phyloP scores from a whole-genome alignment of 2,888 invertebrate species.

The Gryllus longicercus region DNA sequence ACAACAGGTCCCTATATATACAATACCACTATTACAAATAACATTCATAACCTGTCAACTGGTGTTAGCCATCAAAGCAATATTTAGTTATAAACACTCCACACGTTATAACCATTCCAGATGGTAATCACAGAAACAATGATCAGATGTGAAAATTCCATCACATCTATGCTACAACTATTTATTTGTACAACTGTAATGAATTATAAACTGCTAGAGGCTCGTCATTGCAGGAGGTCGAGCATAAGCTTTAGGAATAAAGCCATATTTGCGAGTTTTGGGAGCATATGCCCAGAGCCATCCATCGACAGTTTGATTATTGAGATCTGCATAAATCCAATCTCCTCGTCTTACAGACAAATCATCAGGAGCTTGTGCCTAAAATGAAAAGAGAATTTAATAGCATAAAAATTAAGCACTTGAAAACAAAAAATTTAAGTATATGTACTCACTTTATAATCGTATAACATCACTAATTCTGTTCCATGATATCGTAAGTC shows the following conservation, averaged over 20 bases:
- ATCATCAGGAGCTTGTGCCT: slow-evolving; percentile 91
- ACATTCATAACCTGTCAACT: too few species aligned
- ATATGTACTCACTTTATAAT: slow-evolving; percentile 68
- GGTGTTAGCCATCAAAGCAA: too few species aligned
- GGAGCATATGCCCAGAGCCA: slow-evolving; percentile 95
- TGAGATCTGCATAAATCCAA: slow-evolving; percentile 92
- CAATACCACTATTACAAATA: too few species aligned
- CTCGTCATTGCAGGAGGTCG: slow-evolving; percentile 89
- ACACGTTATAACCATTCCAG: background rate
- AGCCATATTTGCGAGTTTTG: slow-evolving; percentile 87
- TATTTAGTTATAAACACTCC: too few species aligned
- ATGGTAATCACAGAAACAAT: slow-evolving; percentile 1
- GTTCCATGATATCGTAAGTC: slow-evolving; percentile 82
- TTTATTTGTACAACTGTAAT: background rate
- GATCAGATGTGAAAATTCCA: background rate
- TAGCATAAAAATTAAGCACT: slow-evolving; percentile 21
- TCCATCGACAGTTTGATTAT: slow-evolving; percentile 90
- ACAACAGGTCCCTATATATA: too few species aligned
- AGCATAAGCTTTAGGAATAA: slow-evolving; percentile 92
- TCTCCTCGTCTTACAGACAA: slow-evolving; percentile 86
- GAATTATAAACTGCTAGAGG: slow-evolving; percentile 50
- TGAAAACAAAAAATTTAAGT: slow-evolving; percentile 21
- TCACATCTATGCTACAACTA: background rate
- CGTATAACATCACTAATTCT: slow-evolving; percentile 89
- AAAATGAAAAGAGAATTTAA: slow-evolving; percentile 27